Evolutionary conservation across 37 sponge, comb jelly and placozoan species (phyloP).

Genomic region (Cliona cf. orientalis): DNA sequence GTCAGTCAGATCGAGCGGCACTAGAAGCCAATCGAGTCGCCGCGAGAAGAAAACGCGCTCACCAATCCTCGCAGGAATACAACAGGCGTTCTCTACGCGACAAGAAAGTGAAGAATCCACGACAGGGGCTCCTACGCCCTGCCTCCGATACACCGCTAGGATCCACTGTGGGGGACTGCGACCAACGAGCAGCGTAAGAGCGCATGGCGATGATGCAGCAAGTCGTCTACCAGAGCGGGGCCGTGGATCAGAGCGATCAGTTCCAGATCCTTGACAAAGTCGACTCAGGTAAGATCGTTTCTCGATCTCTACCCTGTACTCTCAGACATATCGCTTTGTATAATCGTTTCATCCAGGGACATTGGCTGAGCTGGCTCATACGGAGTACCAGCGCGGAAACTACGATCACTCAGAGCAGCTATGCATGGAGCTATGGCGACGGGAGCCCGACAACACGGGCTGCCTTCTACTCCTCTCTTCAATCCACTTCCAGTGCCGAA

Average conservation of each 20-base stretch:
- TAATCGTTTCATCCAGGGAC: background rate
- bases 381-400: slow-evolving; percentile 91
- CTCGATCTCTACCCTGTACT: no score
- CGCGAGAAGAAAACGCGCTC: no score
- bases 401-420: slow-evolving; percentile 94
- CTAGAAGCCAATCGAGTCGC: no score
- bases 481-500: slow-evolving; percentile 97
- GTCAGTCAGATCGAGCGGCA: no score
- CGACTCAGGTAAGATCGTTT: slow-evolving; percentile 61
- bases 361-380: slow-evolving; percentile 95
- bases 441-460: slow-evolving; percentile 98
- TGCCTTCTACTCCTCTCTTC: slow-evolving; percentile 96
- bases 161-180: no score
- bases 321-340: background rate
- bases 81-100: no score
- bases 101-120: no score
- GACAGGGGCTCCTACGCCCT: no score
- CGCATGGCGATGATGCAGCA: slow-evolving; percentile 41
- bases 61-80: no score
- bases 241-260: background rate
- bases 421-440: slow-evolving; percentile 96
- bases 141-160: no score
- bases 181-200: no score
- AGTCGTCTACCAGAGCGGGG: slow-evolving; percentile 19
- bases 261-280: slow-evolving; percentile 57